Base-by-base conservation (phyloP, 2,888 invertebrate species). In the Danaus chrysippus region DNA sequence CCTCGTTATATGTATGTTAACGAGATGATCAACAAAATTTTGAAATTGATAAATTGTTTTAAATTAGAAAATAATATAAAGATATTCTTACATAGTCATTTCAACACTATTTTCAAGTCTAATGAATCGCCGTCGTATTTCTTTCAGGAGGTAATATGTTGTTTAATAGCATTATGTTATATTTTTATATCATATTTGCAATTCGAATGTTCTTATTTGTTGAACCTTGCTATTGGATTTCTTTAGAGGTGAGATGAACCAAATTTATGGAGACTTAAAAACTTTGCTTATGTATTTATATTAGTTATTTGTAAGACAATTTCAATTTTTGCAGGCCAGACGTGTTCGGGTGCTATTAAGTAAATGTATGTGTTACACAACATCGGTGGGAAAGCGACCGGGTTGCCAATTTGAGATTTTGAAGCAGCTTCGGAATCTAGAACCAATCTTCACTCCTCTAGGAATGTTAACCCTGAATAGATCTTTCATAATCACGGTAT, bases 381-480 rank as follows among this genome's bases (percentile, higher is more conserved):
- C 15, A 15, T 15, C 13, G 9, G 46, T 46, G 46, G 46, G 46
- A 46, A 13, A 15, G 46, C 13, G 46, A 15, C 8, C 13, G 3
- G 13, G 3, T 34, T 34, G 23, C 23, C 23, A 34, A 34, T 34
- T 34, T 34, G 23, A 34, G 23, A 46, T 46, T n/a, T 46, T 46
- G 13, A 12, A 46, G 15, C 46, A 46, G 46, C 46, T 46, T 15
- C 15, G 15, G 6, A 46, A 9, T n/a, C 6, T 46, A 46, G 46
- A 46, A 15, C 46, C 46, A 46, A 46, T 9, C 13, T 46, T 46
- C 8, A n/a, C 46, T n/a, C 46, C 13, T n/a, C 6, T 46, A n/a
- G 46, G 46, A 46, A 15, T 46, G 46, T 46, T 46, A 13, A 46
- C 46, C n/a, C 15, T n/a, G 9, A 46, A 46, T n/a, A 46, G 46